Evolutionary conservation across 2,888 invertebrate genomes (phyloP), one percentile per base, ranked within the genome.

Genomic region (Drosophila fungiperda): DNA sequence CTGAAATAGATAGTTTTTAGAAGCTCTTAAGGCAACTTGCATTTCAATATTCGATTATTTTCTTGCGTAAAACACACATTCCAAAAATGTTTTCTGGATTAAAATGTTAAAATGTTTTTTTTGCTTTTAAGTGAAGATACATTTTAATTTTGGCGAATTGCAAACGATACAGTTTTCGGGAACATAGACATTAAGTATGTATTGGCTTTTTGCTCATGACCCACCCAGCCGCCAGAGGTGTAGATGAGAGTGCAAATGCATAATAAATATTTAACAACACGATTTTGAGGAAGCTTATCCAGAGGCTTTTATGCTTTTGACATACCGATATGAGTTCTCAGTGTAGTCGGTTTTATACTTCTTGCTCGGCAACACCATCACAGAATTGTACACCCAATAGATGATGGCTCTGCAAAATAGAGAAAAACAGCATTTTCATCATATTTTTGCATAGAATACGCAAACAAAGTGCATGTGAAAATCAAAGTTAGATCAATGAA

Each of bases 301-400:
- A 15, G 26, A 48, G 53, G 32, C 49, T 54, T 36, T 50, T 20
- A 48, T 48, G 26, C 58, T 33, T 61, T 57, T 59, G 59, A 83
- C 90, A 89, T 86, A 95, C 95, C 95, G 95, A 94, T 97, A 98
- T 78, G 97, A 97, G 93, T 97, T 97, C 93, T 98, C 97, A 68
- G 96, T 96, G 65, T 96, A 96, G 87, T 96, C 96, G 58, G 97
- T 96, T 71, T 96, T 96, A 92, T 97, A 97, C 92, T 98, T 98
- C 93, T 97, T 97, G 69, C 97, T 97, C 0, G 97, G 97, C 82
- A 98, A 94, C 55, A 98, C 96, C 97, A 98, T 98, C 75, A 97
- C 96, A 90, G 96, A 96, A 92, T 97, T 97, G 93, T 97, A 97
- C 73, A 97, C 97, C 98, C 98, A 98, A 93, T 98, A 98, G 92